Base-by-base conservation (phyloP, 2,888 invertebrate species). In the Platycheirus rosarum region DNA sequence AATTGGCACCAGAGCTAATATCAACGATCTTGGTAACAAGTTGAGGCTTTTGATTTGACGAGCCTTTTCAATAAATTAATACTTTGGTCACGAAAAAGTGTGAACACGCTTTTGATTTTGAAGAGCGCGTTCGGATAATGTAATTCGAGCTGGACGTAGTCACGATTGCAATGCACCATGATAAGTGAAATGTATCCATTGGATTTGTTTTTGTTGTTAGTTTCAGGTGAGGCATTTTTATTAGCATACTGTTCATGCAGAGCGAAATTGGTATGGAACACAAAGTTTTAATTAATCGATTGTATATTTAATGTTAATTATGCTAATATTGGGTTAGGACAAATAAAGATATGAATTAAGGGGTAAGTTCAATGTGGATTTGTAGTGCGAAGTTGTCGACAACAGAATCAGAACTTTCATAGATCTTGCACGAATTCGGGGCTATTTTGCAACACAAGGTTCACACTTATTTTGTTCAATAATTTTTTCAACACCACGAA, bases 41-140 rank as follows among this genome's bases (percentile, higher is more conserved):
- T 57, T 48, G 23, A 46, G 37, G 62, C 75, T 62, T 35, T 62
- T 62, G 51, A 53, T 69, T 75, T 69, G 75, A 76, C 69, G 69
- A 69, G 69, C 68, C 60, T 46, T 76, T 69, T 49, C 29, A 53
- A 60, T 75, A 71, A 76, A 80, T 80, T 80, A 76, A 80, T 66
- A 76, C 76, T 62, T 70, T 40, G 26, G 70, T 80, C 80, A 80
- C 80, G 80, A 80, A 62, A 44, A 62, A 42, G 76, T 80, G 80
- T 76, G 75, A 80, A 80, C 75, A 80, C 69, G 80, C 60, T 75
- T 80, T 71, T 55, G 60, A 80, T 66, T 55, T 60, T 55, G 66
- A 55, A 65, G 29, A 44, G 14, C 18, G 44, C 13, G 57, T 48
- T 40, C 53, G 70, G 2, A 42, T 53, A 55, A 60, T 60, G 57